Evolutionary conservation across 2,888 invertebrate species (phyloP).

Genomic region (Coecobrya sp.): DNA sequence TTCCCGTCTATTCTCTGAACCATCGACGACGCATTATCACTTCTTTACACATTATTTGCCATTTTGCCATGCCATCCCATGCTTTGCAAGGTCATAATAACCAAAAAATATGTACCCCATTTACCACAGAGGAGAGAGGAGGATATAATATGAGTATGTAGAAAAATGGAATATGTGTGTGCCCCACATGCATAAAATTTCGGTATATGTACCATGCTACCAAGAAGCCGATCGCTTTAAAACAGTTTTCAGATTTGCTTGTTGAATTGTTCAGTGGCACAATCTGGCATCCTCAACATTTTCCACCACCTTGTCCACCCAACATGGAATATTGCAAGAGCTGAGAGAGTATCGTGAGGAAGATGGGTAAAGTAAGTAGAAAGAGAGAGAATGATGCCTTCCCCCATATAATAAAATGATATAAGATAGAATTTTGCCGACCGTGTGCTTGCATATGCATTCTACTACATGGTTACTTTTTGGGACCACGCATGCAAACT

Average conservation of each 20-base stretch:
- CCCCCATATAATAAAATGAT: no score
- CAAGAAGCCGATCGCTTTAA: neutral
- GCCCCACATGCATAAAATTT: neutral
- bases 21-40: neutral
- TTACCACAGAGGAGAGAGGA: neutral
- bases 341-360: neutral
- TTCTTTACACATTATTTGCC: neutral
- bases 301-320: conserved; percentile 62
- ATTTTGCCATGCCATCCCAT: neutral
- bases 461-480: neutral
- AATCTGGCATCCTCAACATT: conserved; percentile 64
- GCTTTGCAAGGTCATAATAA: neutral
- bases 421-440: neutral
- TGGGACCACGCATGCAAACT: neutral
- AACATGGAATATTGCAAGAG: conserved; percentile 29
- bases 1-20: neutral
- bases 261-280: conserved; percentile 3
- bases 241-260: neutral
- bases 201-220: neutral
- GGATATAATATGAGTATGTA: neutral
- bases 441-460: neutral
- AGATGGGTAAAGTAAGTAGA: no score
- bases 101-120: neutral
- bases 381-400: no score
- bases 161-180: neutral